Conservation (phyloP, 2,113 vertebrate genomes). For the Euleptes europaea region DNA sequence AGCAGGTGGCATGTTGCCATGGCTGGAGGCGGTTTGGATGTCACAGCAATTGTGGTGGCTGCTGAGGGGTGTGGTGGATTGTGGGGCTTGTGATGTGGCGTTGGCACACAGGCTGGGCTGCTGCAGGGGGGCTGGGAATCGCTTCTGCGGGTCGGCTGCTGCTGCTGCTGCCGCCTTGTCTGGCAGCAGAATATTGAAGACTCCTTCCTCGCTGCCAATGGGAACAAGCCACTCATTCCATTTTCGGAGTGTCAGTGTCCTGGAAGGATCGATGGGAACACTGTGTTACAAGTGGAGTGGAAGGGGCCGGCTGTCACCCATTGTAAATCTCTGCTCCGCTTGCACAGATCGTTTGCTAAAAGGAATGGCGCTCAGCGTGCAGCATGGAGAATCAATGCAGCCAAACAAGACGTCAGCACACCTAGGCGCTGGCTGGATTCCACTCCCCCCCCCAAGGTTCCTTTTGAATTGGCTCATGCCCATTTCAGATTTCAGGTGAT, state of each 20-base stretch:
- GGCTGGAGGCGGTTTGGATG: slow-evolving; percentile 14
- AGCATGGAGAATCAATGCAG: slow-evolving; percentile 11
- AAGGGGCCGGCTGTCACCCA: slow-evolving; percentile 18
- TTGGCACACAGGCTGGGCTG: neutral
- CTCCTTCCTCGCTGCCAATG: neutral
- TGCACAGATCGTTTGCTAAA: slow-evolving; percentile 7
- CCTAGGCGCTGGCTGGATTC: neutral
- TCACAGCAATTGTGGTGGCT: slow-evolving; percentile 16
- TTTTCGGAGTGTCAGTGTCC: slow-evolving; percentile 15
- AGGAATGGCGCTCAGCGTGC: slow-evolving; percentile 1
- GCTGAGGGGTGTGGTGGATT: slow-evolving; percentile 11
- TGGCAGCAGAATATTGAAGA: slow-evolving; percentile 21
- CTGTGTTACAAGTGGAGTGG: slow-evolving; percentile 28
- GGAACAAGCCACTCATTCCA: slow-evolving; percentile 17
- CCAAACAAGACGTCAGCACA: neutral
- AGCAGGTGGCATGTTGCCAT: slow-evolving; percentile 29
- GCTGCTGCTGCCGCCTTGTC: neutral
- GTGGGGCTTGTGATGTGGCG: neutral
- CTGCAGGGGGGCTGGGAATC: neutral
- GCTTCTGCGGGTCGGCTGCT: neutral
- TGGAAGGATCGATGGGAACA: slow-evolving; percentile 28
- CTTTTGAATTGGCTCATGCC: neutral
- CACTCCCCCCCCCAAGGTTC: neutral
- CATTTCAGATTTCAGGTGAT: neutral
- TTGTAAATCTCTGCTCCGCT: slow-evolving; percentile 35